Percentiles rank a stretch among this genome's conserved stretches.
Conservation (phyloP, 2,113 vertebrate genomes). For the Progne subis region DNA sequence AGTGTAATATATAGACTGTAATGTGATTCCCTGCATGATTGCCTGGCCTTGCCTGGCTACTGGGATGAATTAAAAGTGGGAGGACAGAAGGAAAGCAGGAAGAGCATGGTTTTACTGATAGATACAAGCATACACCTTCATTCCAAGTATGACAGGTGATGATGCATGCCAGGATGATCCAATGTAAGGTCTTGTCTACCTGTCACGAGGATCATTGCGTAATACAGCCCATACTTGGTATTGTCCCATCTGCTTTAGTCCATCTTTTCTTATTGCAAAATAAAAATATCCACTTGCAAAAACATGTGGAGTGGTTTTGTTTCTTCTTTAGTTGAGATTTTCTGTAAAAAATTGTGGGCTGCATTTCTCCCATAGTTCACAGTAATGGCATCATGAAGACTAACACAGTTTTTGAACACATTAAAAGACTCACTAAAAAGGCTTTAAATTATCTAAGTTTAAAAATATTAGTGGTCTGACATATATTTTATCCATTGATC, state of each 20-base stretch:
- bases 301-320: rapidly evolving
- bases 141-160: not conserved
- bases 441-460: not conserved
- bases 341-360: not conserved
- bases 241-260: not conserved
- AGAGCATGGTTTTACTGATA: not conserved
- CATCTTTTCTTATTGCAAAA: not conserved
- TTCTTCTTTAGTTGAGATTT: not conserved
- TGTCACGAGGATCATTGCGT: not conserved
- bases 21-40: not conserved
- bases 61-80: not conserved
- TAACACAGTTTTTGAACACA: not conserved
- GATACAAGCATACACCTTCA: not conserved
- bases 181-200: not conserved
- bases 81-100: not conserved
- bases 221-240: not conserved
- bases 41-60: not conserved
- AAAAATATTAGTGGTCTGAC: not conserved
- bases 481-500: not conserved
- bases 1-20: not conserved
- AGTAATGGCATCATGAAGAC: not conserved
- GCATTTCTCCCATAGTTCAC: not conserved
- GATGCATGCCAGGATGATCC: not conserved
- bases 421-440: not conserved
- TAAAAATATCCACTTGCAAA: not conserved